A percentile compares a stretch with the other conserved stretches of the same genome.
phyloP scores from a whole-genome alignment of 1,140 invertebrate species.

The Camponotus floridanus region DNA sequence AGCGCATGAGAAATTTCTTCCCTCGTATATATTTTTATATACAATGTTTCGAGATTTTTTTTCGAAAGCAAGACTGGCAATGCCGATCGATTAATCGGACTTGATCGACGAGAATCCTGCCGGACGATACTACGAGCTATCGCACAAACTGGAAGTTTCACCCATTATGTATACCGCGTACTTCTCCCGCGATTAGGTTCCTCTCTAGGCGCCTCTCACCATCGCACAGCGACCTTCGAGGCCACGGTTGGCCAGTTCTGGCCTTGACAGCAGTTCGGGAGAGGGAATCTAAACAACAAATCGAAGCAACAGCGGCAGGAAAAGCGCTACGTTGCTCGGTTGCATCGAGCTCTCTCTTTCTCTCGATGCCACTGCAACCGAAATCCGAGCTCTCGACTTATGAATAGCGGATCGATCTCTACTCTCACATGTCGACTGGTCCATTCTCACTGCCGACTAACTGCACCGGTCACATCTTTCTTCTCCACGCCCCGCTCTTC shows the following conservation, averaged over 20 bases:
- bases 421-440: conserved; percentile 31
- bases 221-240: conserved; percentile 35
- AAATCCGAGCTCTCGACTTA: conserved; percentile 44
- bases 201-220: conserved; percentile 47
- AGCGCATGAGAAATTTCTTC: too few species aligned
- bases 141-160: conserved; percentile 53
- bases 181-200: conserved; percentile 37
- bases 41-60: not conserved
- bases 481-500: conserved; percentile 39
- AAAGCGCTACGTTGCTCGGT: not conserved
- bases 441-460: conserved; percentile 43
- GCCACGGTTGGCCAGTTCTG: conserved; percentile 54
- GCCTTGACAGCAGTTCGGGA: conserved; percentile 49
- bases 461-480: conserved; percentile 42
- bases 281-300: conserved; percentile 43
- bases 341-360: not conserved
- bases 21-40: too few species aligned
- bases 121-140: conserved; percentile 1
- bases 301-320: conserved; percentile 17
- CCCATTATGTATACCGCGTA: conserved; percentile 31
- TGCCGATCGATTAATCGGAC: not conserved
- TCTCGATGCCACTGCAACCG: not conserved
- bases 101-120: conserved; percentile 22
- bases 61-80: not conserved
- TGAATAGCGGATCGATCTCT: conserved; percentile 48